Percentiles rank a stretch among this genome's conserved stretches.
These are phyloP conservation scores for Gymnothorax javanicus DNA, from an alignment of 2,797 vertebrate species.

Conservation along the genomic window DNA sequence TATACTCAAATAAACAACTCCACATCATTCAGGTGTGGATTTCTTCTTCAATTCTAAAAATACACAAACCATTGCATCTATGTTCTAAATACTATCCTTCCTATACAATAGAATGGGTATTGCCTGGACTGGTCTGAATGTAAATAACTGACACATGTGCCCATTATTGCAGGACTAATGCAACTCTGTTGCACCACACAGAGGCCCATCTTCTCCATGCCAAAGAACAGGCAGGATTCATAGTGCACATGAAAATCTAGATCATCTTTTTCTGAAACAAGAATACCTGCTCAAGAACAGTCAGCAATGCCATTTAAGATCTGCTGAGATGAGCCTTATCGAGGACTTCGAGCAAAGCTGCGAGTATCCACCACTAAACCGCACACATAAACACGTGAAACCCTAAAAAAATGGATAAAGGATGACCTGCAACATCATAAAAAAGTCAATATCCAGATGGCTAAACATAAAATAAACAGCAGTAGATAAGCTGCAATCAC, in stretches of 20 bases:
- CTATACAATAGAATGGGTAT: slow-evolving; percentile 15
- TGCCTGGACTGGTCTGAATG: slow-evolving; percentile 49
- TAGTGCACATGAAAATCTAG: slow-evolving; percentile 57
- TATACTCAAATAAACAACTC: slow-evolving; percentile 6
- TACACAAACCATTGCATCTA: slow-evolving; percentile 21
- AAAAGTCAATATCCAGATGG: slow-evolving; percentile 44
- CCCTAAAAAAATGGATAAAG: slow-evolving; percentile 50
- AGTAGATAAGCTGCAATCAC: slow-evolving; percentile 67
- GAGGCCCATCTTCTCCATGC: slow-evolving; percentile 32
- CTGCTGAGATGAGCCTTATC: background rate
- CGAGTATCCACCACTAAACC: background rate
- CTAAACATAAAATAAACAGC: slow-evolving; percentile 32
- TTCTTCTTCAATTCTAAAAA: slow-evolving; percentile 19
- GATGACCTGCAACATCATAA: slow-evolving; percentile 39
- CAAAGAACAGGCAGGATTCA: slow-evolving; percentile 29
- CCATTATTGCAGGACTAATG: slow-evolving; percentile 92
- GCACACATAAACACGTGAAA: slow-evolving; percentile 41
- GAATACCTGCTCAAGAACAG: slow-evolving; percentile 42
- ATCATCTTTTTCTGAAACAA: slow-evolving; percentile 55
- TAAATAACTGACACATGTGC: slow-evolving; percentile 80
- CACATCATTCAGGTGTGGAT: background rate
- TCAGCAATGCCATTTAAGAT: slow-evolving; percentile 53
- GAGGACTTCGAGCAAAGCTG: background rate
- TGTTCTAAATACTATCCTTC: background rate
- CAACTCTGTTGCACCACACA: slow-evolving; percentile 71